A percentile compares a stretch with the other conserved stretches of the same genome.
phyloP scores from a whole-genome alignment of 2,113 vertebrate genomes.

The Ardeotis arabs region DNA sequence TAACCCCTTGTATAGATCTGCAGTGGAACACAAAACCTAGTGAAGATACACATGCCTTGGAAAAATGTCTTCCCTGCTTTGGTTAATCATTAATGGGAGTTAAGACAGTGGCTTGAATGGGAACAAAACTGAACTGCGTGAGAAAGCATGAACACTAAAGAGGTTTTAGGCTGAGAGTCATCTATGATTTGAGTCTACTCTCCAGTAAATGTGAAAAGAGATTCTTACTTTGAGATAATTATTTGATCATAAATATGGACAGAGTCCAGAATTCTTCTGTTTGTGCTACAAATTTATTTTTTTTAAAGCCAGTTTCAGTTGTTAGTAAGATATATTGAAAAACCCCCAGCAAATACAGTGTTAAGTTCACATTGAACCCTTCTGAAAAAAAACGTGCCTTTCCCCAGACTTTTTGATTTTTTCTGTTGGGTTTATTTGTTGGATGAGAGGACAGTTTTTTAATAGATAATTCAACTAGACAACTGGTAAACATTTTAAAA shows the following conservation, averaged over 20 bases:
- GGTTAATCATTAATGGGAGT: not conserved
- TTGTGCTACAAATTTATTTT: not conserved
- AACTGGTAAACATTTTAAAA: not conserved
- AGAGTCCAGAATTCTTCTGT: not conserved
- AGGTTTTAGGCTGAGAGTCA: not conserved
- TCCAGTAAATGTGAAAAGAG: not conserved
- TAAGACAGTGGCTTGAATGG: not conserved
- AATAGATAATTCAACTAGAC: not conserved
- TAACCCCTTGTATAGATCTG: not conserved
- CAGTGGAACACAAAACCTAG: not conserved
- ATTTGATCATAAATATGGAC: not conserved
- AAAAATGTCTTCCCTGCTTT: not conserved
- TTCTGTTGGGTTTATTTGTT: not conserved
- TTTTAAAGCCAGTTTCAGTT: not conserved
- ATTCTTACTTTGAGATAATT: not conserved
- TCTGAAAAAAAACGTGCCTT: not conserved
- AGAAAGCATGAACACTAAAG: not conserved
- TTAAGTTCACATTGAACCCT: not conserved
- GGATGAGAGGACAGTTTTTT: not conserved
- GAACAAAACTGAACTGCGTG: not conserved
- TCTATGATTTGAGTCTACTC: not conserved
- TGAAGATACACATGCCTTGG: not conserved
- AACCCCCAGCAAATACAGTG: accelerated
- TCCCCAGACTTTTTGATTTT: not conserved
- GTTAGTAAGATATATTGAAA: not conserved